Evolutionary conservation across 2,888 invertebrate genomes (phyloP), one percentile per base, ranked within the genome.

Genomic region (Platyscelio sp.): DNA sequence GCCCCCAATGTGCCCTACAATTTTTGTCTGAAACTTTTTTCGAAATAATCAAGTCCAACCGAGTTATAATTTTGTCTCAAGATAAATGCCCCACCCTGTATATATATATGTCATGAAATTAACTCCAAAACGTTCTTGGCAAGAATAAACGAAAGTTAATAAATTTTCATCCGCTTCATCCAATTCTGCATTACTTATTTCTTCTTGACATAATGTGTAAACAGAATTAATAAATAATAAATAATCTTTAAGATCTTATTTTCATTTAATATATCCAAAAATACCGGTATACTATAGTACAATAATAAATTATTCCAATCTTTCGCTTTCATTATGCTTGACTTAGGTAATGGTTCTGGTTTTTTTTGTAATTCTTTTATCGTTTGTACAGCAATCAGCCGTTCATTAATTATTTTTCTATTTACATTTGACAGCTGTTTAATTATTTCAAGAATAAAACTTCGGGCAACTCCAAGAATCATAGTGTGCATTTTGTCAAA

Each of bases 401-500:
- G 18, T n/a, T 49, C n/a, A 22, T 70, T 70, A 11, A 70, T 70
- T 40, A 24, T 4, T 33, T 43, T 26, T 13, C 46, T 40, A 51
- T 38, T 56, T 51, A n/a, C 38, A 26, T 65, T 75, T 61, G 22
- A 70, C 51, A 26, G n/a, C 4, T 46, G 7, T 68, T 68, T 68
- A 20, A 68, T 7, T 51, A 68, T 3, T 22, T 51, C 33, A 11
- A 15, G 26, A 70, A 70, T 56, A 22, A 56, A 56, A 70, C 29
- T 56, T 60, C 26, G 20, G 20, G 43, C 18, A 27, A 71, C 65
- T 3, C 75, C 81, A 18, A 75, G 38, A 68, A 74, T 54, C 38
- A 81, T 68, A 5, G 74, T 81, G 18, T 81, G 81, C 81, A 81
- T 81, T 68, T 70, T 75, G 33, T 81, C 81, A 43, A 81, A 56